These are phyloP conservation scores for Cephus nigrinus DNA, from an alignment of 2,888 invertebrate species.

Conservation along the genomic window DNA sequence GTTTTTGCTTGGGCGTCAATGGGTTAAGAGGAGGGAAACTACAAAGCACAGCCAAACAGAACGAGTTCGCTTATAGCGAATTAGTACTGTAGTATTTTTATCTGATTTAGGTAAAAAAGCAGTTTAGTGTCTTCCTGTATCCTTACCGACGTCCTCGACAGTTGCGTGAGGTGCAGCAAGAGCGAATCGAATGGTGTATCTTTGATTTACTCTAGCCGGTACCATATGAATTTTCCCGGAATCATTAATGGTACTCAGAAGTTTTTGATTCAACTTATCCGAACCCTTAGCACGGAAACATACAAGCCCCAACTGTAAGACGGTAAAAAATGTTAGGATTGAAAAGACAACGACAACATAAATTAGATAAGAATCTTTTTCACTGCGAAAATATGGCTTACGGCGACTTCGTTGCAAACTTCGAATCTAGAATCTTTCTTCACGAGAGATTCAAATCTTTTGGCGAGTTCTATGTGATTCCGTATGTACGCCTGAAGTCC, in stretches of 20 bases:
- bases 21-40: no score
- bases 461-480: constrained; percentile 90
- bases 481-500: constrained; percentile 94
- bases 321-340: constrained; percentile 15
- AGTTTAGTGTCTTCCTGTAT: constrained; percentile 22
- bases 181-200: constrained; percentile 94
- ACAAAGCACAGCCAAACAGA: no score
- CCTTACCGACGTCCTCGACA: constrained; percentile 81
- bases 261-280: constrained; percentile 88
- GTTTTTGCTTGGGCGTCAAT: no score
- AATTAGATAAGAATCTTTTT: not conserved
- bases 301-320: constrained; percentile 83
- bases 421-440: constrained; percentile 87
- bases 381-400: constrained; percentile 60
- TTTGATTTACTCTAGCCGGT: constrained; percentile 89
- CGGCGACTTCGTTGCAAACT: constrained; percentile 92
- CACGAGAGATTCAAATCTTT: constrained; percentile 86
- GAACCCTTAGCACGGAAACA: constrained; percentile 88
- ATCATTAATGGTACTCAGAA: constrained; percentile 92
- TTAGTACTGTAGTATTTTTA: no score
- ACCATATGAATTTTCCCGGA: constrained; percentile 98
- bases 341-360: not conserved
- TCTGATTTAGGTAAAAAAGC: not conserved
- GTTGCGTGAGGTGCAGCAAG: constrained; percentile 91
- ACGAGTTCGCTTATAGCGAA: no score